Evolutionary conservation across 1,140 invertebrate genomes (phyloP).

Genomic region (Penaeus vannamei): DNA sequence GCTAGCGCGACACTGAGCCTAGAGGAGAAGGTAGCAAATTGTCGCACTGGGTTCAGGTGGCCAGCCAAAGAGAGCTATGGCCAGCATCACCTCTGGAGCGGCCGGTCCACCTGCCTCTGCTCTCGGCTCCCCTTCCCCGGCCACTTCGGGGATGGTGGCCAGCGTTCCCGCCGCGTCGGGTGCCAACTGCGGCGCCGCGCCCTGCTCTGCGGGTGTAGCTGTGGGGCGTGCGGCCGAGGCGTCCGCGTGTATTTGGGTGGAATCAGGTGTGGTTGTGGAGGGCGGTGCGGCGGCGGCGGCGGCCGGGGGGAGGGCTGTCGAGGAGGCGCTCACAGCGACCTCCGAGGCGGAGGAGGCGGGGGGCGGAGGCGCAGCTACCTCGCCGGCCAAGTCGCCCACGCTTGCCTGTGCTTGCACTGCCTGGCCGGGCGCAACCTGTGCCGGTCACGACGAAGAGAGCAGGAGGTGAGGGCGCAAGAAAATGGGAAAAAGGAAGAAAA

Average conservation of each 20-base stretch:
- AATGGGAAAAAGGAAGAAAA: no score
- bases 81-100: constrained; percentile 47
- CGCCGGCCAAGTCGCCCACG: no score
- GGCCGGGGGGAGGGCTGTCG: not conserved
- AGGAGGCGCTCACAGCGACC: no score
- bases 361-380: no score
- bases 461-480: no score
- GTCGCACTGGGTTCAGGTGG: not conserved
- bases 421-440: no score
- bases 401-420: no score
- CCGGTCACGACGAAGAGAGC: no score
- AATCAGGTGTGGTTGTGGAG: not conserved
- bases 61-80: constrained; percentile 26
- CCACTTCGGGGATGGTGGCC: constrained; percentile 36
- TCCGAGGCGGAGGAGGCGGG: no score
- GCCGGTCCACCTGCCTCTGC: constrained; percentile 12
- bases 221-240: not conserved
- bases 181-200: not conserved
- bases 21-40: constrained; percentile 20
- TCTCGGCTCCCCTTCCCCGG: constrained; percentile 36
- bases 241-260: not conserved
- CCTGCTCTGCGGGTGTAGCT: not conserved
- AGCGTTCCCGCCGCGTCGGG: not conserved
- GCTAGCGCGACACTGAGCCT: constrained; percentile 49
- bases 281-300: not conserved